Conservation (phyloP, 2,888 invertebrate species). For the Acanthoscelides obtectus region DNA sequence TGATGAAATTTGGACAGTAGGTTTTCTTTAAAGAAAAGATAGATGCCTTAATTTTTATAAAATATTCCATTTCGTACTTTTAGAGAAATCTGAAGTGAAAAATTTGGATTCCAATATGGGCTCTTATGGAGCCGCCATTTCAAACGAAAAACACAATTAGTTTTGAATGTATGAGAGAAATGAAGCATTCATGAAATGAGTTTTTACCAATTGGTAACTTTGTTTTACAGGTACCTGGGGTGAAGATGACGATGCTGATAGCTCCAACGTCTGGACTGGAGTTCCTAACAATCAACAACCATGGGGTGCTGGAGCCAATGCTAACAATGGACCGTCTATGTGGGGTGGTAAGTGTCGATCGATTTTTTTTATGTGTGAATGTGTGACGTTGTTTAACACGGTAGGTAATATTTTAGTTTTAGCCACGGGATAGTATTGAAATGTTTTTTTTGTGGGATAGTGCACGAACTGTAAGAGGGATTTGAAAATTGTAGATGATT, state of each 20-base stretch:
- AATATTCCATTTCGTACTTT: no score
- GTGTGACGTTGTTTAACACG: not conserved
- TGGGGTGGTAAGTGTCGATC: conserved; percentile 40
- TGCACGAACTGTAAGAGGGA: not conserved
- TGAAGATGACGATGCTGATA: conserved; percentile 79
- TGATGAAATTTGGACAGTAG: no score
- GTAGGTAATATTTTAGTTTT: not conserved
- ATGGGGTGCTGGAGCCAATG: conserved; percentile 50
- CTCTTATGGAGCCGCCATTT: no score
- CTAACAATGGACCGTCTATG: conserved; percentile 47
- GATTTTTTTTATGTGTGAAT: not conserved
- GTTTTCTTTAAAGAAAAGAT: no score
- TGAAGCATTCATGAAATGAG: no score
- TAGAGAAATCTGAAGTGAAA: no score
- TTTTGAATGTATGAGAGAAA: no score
- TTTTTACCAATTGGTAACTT: no score
- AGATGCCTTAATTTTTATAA: no score
- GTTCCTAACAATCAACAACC: conserved; percentile 63
- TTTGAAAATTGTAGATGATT: no score
- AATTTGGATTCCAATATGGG: no score
- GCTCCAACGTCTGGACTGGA: conserved; percentile 85
- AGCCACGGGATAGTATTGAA: not conserved
- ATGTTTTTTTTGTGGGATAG: not conserved
- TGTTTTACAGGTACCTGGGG: conserved; percentile 67
- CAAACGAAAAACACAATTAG: no score